Conservation (phyloP, 2,888 invertebrate genomes). For the Lomographa bimaculata region DNA sequence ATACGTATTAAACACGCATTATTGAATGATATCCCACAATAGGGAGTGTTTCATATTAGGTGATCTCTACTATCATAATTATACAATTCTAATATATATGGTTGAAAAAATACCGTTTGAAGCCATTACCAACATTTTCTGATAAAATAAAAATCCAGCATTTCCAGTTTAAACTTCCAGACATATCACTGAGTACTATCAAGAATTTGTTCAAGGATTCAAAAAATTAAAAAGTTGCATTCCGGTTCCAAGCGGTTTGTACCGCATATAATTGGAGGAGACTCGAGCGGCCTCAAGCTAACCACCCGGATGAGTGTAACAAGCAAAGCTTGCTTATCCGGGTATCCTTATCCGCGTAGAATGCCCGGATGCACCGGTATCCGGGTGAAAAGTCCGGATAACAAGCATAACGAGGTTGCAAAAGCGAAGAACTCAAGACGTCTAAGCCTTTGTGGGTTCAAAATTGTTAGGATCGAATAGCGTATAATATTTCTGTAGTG, state of each 20-base stretch:
- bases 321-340: constrained; percentile 44
- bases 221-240: constrained; percentile 55
- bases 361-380: constrained; percentile 29
- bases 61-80: too few relatives aligned
- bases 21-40: too few relatives aligned
- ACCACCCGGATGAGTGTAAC: constrained; percentile 72
- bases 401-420: constrained; percentile 60
- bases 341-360: constrained; percentile 57
- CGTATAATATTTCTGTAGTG: too few relatives aligned
- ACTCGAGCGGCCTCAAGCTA: constrained; percentile 74
- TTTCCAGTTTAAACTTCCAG: constrained; percentile 4
- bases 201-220: constrained; percentile 31
- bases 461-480: constrained; percentile 29
- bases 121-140: too few relatives aligned
- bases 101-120: too few relatives aligned
- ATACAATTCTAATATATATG: too few relatives aligned
- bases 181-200: constrained; percentile 8
- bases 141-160: too few relatives aligned
- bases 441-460: constrained; percentile 37
- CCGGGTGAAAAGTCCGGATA: constrained; percentile 46
- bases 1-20: too few relatives aligned
- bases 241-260: constrained; percentile 64
- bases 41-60: too few relatives aligned
- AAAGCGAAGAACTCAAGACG: constrained; percentile 59
- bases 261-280: constrained; percentile 78